A percentile compares a stretch with the other conserved stretches of the same genome.
Evolutionary conservation across 1,140 invertebrate genomes (phyloP).

Genomic region (Thrips palmi): DNA sequence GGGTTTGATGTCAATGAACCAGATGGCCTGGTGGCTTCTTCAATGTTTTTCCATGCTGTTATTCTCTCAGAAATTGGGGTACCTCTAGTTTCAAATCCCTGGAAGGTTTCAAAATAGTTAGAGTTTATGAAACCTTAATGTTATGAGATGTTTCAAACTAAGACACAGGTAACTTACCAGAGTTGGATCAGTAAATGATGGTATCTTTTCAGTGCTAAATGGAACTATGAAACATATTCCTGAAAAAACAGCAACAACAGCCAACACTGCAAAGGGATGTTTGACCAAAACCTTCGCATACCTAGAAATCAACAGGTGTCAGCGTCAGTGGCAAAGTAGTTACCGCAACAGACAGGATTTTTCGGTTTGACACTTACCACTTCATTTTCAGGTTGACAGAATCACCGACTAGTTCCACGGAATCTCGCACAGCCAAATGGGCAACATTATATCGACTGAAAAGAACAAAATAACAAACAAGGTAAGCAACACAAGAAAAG

Average conservation of each 20-base stretch:
- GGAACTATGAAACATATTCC: conserved; percentile 50
- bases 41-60: conserved; percentile 66
- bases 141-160: not conserved
- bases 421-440: too few relatives aligned
- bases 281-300: conserved; percentile 46
- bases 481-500: too few relatives aligned
- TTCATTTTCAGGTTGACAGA: too few relatives aligned
- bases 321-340: too few relatives aligned
- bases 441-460: too few relatives aligned
- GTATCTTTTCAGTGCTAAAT: conserved; percentile 42
- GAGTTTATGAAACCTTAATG: not conserved
- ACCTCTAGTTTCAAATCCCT: conserved; percentile 81
- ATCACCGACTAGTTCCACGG: too few relatives aligned
- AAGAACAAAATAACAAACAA: too few relatives aligned
- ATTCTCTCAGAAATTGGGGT: conserved; percentile 57
- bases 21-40: conserved; percentile 47
- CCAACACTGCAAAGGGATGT: conserved; percentile 51
- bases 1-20: conserved; percentile 55
- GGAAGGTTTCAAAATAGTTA: conserved; percentile 11
- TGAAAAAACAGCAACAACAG: conserved; percentile 44
- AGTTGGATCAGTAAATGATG: conserved; percentile 60
- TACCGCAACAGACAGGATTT: too few relatives aligned
- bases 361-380: too few relatives aligned
- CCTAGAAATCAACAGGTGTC: too few relatives aligned
- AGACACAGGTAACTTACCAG: conserved; percentile 27